These are phyloP conservation scores for Scatophagus argus DNA, from an alignment of 2,113 vertebrate genomes.

Conservation along the genomic window DNA sequence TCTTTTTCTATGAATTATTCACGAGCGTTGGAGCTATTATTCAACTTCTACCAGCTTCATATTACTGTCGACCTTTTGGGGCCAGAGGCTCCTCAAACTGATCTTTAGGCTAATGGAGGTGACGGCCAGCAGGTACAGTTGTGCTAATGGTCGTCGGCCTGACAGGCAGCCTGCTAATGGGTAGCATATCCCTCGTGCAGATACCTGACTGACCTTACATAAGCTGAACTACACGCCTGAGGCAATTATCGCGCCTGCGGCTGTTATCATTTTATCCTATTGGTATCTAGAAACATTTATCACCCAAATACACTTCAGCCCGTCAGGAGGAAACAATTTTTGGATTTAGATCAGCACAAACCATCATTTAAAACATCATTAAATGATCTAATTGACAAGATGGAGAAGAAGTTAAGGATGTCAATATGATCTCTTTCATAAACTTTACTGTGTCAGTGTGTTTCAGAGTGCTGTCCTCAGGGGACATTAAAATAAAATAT, in stretches of 20 bases:
- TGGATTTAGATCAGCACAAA: not conserved
- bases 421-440: not conserved
- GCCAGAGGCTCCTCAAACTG: not conserved
- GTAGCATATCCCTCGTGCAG: not conserved
- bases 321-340: not conserved
- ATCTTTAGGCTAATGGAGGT: constrained; percentile 41
- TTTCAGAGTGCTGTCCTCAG: not conserved
- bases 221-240: constrained; percentile 18
- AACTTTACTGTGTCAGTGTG: not conserved
- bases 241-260: constrained; percentile 58
- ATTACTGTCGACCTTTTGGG: constrained; percentile 26
- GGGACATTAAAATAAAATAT: not conserved
- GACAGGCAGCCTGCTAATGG: constrained; percentile 55
- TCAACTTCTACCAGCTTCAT: constrained; percentile 15
- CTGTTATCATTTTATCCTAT: constrained; percentile 5
- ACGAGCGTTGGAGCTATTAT: constrained; percentile 3
- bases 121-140: constrained; percentile 33
- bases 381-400: not conserved
- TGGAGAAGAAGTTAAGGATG: not conserved
- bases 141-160: constrained; percentile 57
- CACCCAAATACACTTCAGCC: not conserved
- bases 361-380: not conserved
- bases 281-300: constrained; percentile 25
- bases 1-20: constrained; percentile 26
- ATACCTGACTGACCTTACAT: constrained; percentile 45